Evolutionary conservation across 2,888 invertebrate species (phyloP), one percentile per base, ranked within the genome.

Genomic region (Xylocampa areola): DNA sequence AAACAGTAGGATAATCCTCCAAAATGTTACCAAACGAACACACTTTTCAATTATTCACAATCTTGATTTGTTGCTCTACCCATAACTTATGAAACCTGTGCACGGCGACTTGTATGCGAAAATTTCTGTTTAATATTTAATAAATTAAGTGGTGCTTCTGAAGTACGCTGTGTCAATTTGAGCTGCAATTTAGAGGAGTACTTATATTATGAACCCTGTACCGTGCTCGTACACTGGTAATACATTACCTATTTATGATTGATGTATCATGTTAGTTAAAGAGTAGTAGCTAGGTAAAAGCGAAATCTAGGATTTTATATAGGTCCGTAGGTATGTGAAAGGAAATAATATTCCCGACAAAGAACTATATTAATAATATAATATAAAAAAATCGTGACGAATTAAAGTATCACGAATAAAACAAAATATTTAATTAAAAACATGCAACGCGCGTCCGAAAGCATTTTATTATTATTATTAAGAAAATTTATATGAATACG

Each of bases 231-330:
- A 13, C 25, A 27, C 5, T 14, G 16, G 13, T 45, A 49, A 59
- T 50, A 62, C 43, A 43, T 60, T 66, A 55, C 54, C 49, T 68
- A 72, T 80, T 50, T 68, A 72, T 80, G 80, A 80, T 80, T 76
- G 76, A 80, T 80, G 73, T 68, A 50, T 49, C 36, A 19, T 5
- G 25, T 32, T 66, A 64, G 62, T 36, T n/a, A 14, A 11, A 23
- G 14, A 52, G 21, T 25, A 21, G 23, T 19, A n/a, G 10, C 27
- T 23, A 10, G 1, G n/a, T n/a, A n/a, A n/a, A 13, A 16, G 35
- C 21, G 30, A 19, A n/a, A 21, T 21, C 21, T 21, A 7, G n/a
- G n/a, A n/a, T n/a, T n/a, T n/a, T n/a, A n/a, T n/a, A n/a, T n/a
- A n/a, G n/a, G n/a, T n/a, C n/a, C n/a, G n/a, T n/a, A n/a, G n/a